These are phyloP conservation scores for Steatornis caripensis DNA, from an alignment of 2,113 vertebrate species.

Conservation along the genomic window DNA sequence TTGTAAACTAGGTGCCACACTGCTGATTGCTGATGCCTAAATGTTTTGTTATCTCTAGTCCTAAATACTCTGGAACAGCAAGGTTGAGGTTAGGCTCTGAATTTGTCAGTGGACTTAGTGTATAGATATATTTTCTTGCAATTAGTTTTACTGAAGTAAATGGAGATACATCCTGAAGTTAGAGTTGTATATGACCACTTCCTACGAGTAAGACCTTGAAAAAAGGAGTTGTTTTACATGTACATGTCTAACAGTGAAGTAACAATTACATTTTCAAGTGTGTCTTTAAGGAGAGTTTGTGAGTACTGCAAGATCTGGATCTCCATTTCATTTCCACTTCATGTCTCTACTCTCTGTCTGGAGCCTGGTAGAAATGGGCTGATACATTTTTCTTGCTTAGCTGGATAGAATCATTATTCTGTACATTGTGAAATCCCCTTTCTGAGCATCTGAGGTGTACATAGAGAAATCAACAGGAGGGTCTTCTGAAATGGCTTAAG, in stretches of 20 bases:
- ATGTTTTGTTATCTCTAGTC: not conserved
- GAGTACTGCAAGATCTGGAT: not conserved
- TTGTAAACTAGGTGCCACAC: not conserved
- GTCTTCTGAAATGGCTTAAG: not conserved
- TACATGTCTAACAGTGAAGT: not conserved
- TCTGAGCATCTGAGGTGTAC: not conserved
- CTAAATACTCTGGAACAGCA: not conserved
- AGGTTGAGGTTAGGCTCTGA: not conserved
- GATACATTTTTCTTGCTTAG: not conserved
- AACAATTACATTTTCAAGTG: not conserved
- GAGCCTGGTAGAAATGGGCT: not conserved
- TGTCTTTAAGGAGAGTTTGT: not conserved
- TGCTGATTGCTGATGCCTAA: not conserved
- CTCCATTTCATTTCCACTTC: not conserved
- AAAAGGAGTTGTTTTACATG: not conserved
- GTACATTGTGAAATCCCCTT: not conserved
- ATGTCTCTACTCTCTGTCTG: not conserved
- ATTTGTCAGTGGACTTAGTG: not conserved
- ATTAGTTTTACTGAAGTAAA: not conserved
- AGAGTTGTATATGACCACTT: not conserved
- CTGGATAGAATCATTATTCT: not conserved
- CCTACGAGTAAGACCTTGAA: not conserved
- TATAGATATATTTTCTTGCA: not conserved
- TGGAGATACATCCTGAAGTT: not conserved
- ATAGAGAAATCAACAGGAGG: not conserved